Evolutionary conservation across 64 coral and sea anemone species (phyloP), one percentile per base, ranked within the genome.

Genomic region (Montipora sp.): DNA sequence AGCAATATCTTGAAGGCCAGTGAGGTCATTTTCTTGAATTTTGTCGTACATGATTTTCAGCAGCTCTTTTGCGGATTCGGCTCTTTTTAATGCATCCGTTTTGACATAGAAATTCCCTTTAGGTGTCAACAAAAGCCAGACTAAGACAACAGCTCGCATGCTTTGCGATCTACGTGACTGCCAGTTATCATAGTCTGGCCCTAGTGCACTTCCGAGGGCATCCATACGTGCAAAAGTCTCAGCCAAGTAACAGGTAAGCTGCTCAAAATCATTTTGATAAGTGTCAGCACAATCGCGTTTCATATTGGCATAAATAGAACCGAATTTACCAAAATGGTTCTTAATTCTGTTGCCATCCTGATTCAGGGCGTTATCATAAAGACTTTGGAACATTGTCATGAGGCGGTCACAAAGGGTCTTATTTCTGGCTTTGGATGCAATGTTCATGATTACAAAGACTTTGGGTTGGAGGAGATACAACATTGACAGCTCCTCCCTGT

Each of bases 301-400:
- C 71, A 88, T 57, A 75, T 45, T 88, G 27, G 67, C 69, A 75
- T 47, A 75, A 74, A 88, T 88, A 21, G 69, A 75, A 74, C 71
- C 86, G 71, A 88, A 88, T 88, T 88, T 55, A 51, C 86, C 86
- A 22, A 88, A 88, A 88, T 88, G 86, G 18, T 76, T 50, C 73
- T 88, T 88, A 77, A 88, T 75, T 88, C 53, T 49, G 19, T 74
- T 55, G 71, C 69, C 71, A 51, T 88, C 57, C 73, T 75, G 4
- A 48, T 88, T 59, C 22, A 88, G 47, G 24, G 72, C 67, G 36
- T 88, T 88, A 47, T 88, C 86, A 76, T 75, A 76, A 36, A 88
- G 57, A 76, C 86, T 88, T 76, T 75, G 86, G 36, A 88, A 88
- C 86, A 88, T 88, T 88, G 86, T 88, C 57, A 53, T 88, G 22